Percentiles rank a stretch among this genome's conserved stretches.
These are phyloP conservation scores for Panagrolaimus sp. DNA, from an alignment of 1,140 invertebrate species.

Conservation along the genomic window DNA sequence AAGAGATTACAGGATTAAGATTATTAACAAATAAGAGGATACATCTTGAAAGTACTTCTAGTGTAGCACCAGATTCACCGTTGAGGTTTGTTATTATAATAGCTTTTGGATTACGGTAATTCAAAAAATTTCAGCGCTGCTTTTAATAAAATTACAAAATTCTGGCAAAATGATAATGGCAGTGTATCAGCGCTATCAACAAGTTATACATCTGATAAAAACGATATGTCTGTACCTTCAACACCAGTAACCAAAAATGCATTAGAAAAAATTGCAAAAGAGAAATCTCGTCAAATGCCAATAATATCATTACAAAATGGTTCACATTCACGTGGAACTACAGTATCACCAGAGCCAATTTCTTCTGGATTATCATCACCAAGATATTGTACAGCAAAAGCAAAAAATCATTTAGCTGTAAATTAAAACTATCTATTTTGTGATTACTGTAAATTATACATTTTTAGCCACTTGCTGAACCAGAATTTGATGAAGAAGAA, in stretches of 20 bases:
- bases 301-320: neutral
- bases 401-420: conserved; percentile 16
- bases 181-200: neutral
- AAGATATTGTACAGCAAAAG: conserved; percentile 7
- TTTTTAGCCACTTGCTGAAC: conserved; percentile 42
- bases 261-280: neutral
- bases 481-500: conserved; percentile 27
- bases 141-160: conserved; percentile 38
- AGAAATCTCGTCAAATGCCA: conserved; percentile 7
- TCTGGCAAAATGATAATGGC: conserved; percentile 31
- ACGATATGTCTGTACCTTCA: neutral
- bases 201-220: neutral
- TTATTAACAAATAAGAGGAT: conserved; percentile 28
- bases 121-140: conserved; percentile 28
- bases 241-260: neutral
- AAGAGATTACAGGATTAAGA: conserved; percentile 31
- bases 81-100: conserved; percentile 25
- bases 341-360: neutral
- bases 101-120: neutral
- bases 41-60: conserved; percentile 37
- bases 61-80: conserved; percentile 31
- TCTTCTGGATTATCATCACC: neutral
- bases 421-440: neutral
- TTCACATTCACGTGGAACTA: conserved; percentile 3
- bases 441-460: neutral